These are phyloP conservation scores for Rhopalosiphum maidis DNA, from an alignment of 1,140 invertebrate genomes.

Conservation along the genomic window DNA sequence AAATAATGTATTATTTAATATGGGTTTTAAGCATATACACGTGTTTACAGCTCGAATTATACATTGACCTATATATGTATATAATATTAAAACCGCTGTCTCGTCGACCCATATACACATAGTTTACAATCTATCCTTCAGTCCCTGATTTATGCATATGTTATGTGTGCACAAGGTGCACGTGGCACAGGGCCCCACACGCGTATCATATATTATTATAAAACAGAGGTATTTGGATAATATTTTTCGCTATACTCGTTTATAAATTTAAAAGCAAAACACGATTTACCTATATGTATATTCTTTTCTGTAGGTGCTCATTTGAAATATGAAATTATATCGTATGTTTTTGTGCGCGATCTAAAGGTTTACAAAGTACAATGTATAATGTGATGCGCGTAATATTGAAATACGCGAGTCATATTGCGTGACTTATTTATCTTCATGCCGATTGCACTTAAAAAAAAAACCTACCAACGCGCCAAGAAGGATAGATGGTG, in stretches of 20 bases:
- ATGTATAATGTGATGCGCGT: too few species aligned
- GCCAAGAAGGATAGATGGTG: too few species aligned
- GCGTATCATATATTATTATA: neutral
- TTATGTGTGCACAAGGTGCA: neutral
- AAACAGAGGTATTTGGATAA: neutral
- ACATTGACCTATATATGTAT: neutral
- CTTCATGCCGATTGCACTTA: too few species aligned
- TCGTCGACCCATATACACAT: neutral
- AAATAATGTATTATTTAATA: neutral
- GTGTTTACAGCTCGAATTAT: neutral
- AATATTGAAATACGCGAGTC: too few species aligned
- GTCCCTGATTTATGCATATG: neutral
- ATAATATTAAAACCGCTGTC: neutral
- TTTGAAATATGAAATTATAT: too few species aligned
- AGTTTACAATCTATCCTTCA: conserved; percentile 6
- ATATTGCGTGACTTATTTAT: too few species aligned
- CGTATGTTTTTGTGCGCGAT: too few species aligned
- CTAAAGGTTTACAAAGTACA: too few species aligned
- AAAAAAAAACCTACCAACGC: too few species aligned
- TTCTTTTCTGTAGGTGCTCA: too few species aligned
- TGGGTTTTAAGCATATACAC: neutral
- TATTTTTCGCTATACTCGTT: neutral
- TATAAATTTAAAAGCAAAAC: neutral
- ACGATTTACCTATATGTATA: neutral
- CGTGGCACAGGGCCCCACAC: neutral